Conservation (phyloP, 2,888 invertebrate species). For the Cenopis cana region DNA sequence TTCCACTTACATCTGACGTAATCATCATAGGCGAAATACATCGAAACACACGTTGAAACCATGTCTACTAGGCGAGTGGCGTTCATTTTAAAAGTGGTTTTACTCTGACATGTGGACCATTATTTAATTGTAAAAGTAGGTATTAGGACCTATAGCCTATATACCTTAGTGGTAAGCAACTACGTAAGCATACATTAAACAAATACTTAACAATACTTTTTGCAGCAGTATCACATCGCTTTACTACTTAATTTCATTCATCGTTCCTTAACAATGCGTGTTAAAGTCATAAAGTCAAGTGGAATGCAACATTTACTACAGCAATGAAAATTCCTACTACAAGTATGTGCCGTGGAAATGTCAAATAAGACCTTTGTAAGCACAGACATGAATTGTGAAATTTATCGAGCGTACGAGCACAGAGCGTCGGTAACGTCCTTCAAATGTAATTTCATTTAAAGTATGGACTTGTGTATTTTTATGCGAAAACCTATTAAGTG, state of each 20-base stretch:
- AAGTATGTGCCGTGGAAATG: conserved; percentile 24
- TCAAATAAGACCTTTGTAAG: conserved; percentile 26
- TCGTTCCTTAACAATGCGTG: conserved; percentile 15
- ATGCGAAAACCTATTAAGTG: conserved; percentile 18
- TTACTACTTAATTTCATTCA: background rate
- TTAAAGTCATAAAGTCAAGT: conserved; percentile 15
- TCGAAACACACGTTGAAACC: no score
- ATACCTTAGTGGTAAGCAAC: no score
- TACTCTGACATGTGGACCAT: no score
- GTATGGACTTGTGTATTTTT: conserved; percentile 8
- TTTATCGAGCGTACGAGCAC: conserved; percentile 22
- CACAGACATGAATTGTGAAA: conserved; percentile 16
- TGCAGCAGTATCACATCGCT: background rate
- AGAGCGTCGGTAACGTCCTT: conserved; percentile 27
- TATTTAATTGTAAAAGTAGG: no score
- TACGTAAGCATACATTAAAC: background rate
- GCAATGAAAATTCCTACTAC: conserved; percentile 23
- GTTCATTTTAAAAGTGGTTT: no score
- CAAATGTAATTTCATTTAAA: conserved; percentile 29
- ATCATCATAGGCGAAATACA: no score
- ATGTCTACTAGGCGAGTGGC: no score
- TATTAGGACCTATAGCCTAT: no score
- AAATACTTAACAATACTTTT: background rate
- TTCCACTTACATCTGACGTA: no score
- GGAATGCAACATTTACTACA: conserved; percentile 20